phyloP scores from a whole-genome alignment of 1,140 invertebrate species.

The Leptinotarsa texana region DNA sequence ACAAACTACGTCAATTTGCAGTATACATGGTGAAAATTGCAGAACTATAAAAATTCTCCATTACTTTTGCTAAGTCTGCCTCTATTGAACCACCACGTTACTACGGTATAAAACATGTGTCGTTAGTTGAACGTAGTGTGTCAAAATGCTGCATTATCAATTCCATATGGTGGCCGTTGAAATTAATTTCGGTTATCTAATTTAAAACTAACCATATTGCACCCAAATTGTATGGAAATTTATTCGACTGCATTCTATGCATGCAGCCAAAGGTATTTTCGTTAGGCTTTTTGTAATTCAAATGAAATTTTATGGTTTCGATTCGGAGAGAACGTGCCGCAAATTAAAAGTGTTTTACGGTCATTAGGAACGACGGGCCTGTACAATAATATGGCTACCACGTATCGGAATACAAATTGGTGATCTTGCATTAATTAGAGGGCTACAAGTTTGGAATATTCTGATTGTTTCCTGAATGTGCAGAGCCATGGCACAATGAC shows the following conservation, averaged over 20 bases:
- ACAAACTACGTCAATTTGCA: too few species aligned
- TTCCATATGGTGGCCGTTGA: background rate
- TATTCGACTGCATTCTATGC: background rate
- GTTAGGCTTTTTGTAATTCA: background rate
- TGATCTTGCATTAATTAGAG: background rate
- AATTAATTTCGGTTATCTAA: slow-evolving; percentile 6
- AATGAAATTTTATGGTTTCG: background rate
- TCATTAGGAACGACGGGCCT: background rate
- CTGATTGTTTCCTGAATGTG: background rate
- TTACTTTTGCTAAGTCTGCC: too few species aligned
- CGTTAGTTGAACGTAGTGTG: background rate
- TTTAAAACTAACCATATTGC: background rate
- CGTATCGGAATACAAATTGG: background rate
- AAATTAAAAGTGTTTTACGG: slow-evolving; percentile 8
- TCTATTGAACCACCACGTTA: background rate
- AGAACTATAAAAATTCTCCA: too few species aligned
- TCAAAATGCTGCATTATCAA: background rate
- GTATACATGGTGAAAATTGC: too few species aligned
- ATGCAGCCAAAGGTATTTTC: background rate
- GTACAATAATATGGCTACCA: background rate
- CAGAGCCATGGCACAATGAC: too few species aligned
- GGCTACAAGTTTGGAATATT: background rate
- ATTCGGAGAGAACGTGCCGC: slow-evolving; percentile 1
- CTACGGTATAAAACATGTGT: background rate
- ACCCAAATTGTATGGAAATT: slow-evolving; percentile 8